These are phyloP conservation scores for Pteronura brasiliensis DNA, from an alignment of 2,113 vertebrate genomes.

Conservation along the genomic window DNA sequence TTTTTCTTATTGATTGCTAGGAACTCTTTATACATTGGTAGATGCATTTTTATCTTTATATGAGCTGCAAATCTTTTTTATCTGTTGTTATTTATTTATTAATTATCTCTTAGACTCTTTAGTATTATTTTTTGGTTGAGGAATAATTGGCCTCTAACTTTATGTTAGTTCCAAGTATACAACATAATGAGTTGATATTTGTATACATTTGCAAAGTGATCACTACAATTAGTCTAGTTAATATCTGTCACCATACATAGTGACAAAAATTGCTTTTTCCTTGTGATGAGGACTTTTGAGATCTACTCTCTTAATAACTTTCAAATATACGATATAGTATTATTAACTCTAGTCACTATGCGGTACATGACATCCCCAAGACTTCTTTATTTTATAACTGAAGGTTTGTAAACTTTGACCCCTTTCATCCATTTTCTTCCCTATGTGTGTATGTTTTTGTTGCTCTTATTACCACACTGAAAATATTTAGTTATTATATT, in stretches of 20 bases:
- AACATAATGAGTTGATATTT: background rate
- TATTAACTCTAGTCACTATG: background rate
- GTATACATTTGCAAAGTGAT: background rate
- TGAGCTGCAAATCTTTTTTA: background rate
- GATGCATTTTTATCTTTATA: slow-evolving; percentile 2
- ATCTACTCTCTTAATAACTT: background rate
- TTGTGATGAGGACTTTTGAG: background rate
- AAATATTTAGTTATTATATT: background rate
- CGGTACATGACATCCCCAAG: background rate
- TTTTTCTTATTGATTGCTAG: slow-evolving; percentile 25
- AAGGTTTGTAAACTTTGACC: background rate
- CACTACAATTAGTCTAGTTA: background rate
- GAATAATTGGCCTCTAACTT: background rate
- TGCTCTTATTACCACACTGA: background rate
- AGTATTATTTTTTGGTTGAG: background rate
- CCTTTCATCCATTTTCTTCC: background rate
- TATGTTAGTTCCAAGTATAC: background rate
- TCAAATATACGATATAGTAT: background rate
- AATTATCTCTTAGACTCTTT: background rate
- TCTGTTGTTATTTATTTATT: background rate
- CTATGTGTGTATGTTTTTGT: background rate
- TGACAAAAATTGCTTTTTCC: background rate
- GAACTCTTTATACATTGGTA: background rate
- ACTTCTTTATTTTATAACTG: background rate
- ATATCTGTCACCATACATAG: background rate